Evolutionary conservation across 2,113 vertebrate species (phyloP).

Genomic region (Phodopus roborovskii): DNA sequence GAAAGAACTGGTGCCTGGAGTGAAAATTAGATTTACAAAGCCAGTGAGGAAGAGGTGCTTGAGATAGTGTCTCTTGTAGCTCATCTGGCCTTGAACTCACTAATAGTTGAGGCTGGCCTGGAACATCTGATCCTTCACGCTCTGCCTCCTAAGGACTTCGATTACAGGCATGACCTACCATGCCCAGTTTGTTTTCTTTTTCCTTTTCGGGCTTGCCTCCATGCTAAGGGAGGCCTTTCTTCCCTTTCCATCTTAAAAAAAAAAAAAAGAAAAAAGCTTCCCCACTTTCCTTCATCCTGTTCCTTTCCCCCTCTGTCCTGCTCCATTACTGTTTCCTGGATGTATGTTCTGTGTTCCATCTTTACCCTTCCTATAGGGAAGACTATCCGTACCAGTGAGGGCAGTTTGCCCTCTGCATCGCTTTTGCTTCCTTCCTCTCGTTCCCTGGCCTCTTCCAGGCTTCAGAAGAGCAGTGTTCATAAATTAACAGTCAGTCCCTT

Average conservation of each 20-base stretch:
- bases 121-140: neutral
- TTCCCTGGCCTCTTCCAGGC: neutral
- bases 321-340: constrained; percentile 13
- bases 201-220: neutral
- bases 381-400: neutral
- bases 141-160: neutral
- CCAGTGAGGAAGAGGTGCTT: neutral
- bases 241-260: neutral
- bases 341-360: constrained; percentile 74
- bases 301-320: neutral
- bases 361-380: neutral
- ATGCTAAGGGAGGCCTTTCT: neutral
- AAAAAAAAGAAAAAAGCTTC: neutral
- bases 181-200: neutral
- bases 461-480: neutral
- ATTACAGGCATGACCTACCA: neutral
- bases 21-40: neutral
- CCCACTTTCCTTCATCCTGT: neutral
- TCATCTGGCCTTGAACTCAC: neutral
- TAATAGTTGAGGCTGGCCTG: neutral
- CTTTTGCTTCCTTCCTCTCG: neutral
- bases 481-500: neutral
- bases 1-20: neutral
- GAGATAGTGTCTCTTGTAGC: neutral
- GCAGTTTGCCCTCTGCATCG: neutral